A percentile compares a stretch with the other conserved stretches of the same genome.
These are phyloP conservation scores for Ricordea florida DNA, from an alignment of 92 coral and sea anemone genomes.

Conservation along the genomic window DNA sequence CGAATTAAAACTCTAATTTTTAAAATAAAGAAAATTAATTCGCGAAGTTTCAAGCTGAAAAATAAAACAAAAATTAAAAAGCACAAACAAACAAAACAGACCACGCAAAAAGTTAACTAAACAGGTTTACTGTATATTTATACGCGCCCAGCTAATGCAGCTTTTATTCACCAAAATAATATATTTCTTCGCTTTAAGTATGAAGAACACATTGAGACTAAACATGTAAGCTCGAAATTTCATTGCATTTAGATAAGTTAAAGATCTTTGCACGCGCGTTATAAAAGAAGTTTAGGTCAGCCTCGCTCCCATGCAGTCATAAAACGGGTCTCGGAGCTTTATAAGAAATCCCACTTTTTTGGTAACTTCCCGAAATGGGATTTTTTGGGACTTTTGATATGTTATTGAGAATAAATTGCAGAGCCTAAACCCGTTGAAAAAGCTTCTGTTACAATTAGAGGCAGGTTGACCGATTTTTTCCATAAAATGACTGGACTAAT, in stretches of 20 bases:
- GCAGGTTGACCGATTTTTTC: no score
- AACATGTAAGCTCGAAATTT: not conserved
- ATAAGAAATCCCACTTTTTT: slow-evolving; percentile 1
- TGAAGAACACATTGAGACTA: not conserved
- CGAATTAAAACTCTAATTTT: no score
- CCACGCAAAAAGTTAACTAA: not conserved
- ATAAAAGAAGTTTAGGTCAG: not conserved
- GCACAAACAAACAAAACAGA: not conserved
- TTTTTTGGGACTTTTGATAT: slow-evolving; percentile 48
- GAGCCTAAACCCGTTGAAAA: slow-evolving; percentile 40
- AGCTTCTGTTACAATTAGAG: no score
- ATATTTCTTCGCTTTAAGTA: not conserved
- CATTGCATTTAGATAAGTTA: not conserved
- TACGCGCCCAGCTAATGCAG: not conserved
- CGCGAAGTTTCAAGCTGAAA: no score
- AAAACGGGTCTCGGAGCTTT: not conserved
- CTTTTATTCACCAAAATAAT: not conserved
- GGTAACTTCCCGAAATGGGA: slow-evolving; percentile 19
- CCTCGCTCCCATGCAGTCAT: slow-evolving; percentile 34
- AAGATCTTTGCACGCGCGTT: not conserved
- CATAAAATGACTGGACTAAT: no score
- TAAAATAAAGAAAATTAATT: no score
- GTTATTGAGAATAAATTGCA: slow-evolving; percentile 26
- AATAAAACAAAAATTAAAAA: not conserved
- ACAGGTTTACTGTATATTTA: not conserved